Conservation (phyloP, 2,113 vertebrate species). For the Pteropus alecto region DNA sequence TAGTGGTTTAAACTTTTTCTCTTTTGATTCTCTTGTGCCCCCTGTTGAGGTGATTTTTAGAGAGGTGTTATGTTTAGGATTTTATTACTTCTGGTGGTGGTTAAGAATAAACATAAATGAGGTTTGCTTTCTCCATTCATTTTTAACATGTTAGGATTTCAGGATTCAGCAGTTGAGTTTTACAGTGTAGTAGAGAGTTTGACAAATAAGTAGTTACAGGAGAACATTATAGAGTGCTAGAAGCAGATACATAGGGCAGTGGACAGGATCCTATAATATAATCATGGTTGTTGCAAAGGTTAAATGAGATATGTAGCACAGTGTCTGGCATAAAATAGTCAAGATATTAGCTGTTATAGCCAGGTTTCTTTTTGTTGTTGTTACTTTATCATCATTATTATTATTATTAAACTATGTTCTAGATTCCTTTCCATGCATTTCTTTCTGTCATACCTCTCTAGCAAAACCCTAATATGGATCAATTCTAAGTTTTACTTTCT, state of each 20-base stretch:
- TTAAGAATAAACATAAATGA: neutral
- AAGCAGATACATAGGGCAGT: neutral
- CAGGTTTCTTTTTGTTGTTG: neutral
- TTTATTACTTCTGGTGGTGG: neutral
- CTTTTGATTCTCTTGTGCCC: neutral
- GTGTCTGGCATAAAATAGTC: neutral
- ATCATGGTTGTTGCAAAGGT: neutral
- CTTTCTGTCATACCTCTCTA: neutral
- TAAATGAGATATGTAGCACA: neutral
- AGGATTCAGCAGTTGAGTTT: neutral
- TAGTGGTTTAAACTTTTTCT: neutral
- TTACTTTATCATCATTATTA: conserved; percentile 7
- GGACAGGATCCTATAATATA: neutral
- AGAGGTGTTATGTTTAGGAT: neutral
- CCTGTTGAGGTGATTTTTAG: neutral
- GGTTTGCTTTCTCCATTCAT: neutral
- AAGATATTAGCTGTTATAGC: neutral
- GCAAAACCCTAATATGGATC: neutral
- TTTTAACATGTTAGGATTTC: neutral
- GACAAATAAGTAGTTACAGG: neutral
- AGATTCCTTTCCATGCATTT: neutral
- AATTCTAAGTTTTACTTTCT: neutral
- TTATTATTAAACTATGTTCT: conserved; percentile 3
- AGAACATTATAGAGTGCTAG: neutral
- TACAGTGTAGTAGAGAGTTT: neutral